phyloP scores from a whole-genome alignment of 2,113 vertebrate genomes.

The Pterocles orientalis region DNA sequence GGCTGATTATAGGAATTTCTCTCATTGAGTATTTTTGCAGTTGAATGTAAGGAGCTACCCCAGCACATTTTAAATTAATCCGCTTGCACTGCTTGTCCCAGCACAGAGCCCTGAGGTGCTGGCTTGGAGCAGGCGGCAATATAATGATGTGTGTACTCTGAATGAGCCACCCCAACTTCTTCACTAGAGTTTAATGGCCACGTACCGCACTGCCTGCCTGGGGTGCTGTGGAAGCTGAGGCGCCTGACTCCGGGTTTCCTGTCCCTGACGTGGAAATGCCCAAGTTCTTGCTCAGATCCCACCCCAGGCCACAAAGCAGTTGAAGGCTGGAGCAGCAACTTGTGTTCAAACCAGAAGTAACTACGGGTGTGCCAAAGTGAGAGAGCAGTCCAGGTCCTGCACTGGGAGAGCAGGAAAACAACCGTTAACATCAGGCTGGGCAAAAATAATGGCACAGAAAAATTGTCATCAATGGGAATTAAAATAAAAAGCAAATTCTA shows the following conservation, averaged over 20 bases:
- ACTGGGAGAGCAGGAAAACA: neutral
- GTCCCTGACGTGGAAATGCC: neutral
- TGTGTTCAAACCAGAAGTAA: neutral
- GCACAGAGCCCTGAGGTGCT: neutral
- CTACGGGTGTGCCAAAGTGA: neutral
- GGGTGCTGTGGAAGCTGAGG: neutral
- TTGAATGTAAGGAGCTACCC: neutral
- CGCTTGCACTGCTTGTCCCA: fast-evolving
- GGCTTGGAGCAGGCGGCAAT: neutral
- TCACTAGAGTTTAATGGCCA: neutral
- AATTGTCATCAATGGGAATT: neutral
- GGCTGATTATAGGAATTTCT: neutral
- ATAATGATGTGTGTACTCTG: neutral
- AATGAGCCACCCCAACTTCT: neutral
- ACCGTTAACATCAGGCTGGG: neutral
- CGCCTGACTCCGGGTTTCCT: neutral
- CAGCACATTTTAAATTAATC: neutral
- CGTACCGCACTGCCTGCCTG: fast-evolving
- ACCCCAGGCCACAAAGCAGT: neutral
- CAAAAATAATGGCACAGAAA: neutral
- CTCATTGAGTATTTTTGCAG: neutral
- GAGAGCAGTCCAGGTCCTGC: neutral
- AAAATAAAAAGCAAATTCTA: neutral
- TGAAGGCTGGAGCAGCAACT: neutral
- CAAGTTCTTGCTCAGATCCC: neutral